Percentiles rank a stretch among this genome's conserved stretches.
phyloP scores from a whole-genome alignment of 2,797 vertebrate genomes.

The Schizopygopsis pylzovi region DNA sequence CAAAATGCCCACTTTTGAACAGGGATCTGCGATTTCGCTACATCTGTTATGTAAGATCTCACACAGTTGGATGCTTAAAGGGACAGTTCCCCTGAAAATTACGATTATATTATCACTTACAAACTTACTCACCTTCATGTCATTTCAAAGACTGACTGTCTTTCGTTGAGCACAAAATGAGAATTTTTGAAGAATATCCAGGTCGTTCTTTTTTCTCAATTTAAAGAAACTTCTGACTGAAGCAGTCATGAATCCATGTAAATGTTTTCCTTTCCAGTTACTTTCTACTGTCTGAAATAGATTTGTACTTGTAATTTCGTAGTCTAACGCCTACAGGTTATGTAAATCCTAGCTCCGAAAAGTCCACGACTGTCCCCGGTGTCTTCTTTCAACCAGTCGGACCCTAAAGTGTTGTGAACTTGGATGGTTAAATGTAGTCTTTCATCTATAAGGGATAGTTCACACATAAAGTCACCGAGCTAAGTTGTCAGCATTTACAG shows the following conservation, averaged over 20 bases:
- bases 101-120: background rate
- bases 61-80: background rate
- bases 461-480: too few species aligned
- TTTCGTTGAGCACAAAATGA: background rate
- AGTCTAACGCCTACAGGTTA: too few species aligned
- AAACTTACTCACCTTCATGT: background rate
- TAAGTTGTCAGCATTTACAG: too few species aligned
- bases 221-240: background rate
- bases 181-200: background rate
- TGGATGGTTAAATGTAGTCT: too few species aligned
- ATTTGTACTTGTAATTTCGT: too few species aligned
- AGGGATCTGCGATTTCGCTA: background rate
- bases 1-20: conserved; percentile 26
- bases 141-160: background rate
- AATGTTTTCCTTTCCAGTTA: background rate
- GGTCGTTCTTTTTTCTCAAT: too few species aligned
- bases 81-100: background rate
- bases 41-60: background rate
- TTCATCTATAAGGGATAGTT: too few species aligned
- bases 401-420: too few species aligned
- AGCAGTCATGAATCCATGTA: background rate
- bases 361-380: too few species aligned
- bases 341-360: too few species aligned
- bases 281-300: background rate
- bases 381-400: background rate